phyloP scores from a whole-genome alignment of 2,888 invertebrate genomes.

The Elmis aenea region DNA sequence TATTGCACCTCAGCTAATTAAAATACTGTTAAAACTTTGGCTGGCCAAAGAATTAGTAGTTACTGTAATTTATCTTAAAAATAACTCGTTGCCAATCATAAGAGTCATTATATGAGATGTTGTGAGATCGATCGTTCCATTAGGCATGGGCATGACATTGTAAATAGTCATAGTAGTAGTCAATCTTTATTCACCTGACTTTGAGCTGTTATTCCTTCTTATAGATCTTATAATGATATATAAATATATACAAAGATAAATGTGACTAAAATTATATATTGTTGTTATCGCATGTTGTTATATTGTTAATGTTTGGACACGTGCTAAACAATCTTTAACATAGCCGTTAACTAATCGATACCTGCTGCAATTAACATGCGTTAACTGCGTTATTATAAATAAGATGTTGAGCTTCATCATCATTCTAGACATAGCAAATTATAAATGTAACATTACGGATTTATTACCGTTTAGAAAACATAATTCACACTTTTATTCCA shows the following conservation, averaged over 20 bases:
- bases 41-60: conserved; percentile 14
- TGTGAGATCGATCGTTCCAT: conserved; percentile 1
- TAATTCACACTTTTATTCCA: too few species aligned
- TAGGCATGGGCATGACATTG: conserved; percentile 33
- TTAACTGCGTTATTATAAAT: conserved; percentile 18
- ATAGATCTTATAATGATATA: conserved; percentile 32
- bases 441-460: too few species aligned
- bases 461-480: too few species aligned
- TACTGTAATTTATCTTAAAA: conserved; percentile 2
- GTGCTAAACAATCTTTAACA: conserved; percentile 34
- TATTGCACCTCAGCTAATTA: too few species aligned
- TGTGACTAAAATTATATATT: conserved; percentile 40
- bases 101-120: too few species aligned
- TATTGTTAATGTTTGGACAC: conserved; percentile 47
- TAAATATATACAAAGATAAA: conserved; percentile 30
- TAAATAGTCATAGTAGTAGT: conserved; percentile 39
- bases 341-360: conserved; percentile 36
- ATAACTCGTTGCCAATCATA: conserved; percentile 32
- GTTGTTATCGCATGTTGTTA: conserved; percentile 50
- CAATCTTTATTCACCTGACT: conserved; percentile 32
- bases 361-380: conserved; percentile 21
- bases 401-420: too few species aligned
- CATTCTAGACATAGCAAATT: conserved; percentile 6
- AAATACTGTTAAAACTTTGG: conserved; percentile 14
- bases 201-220: conserved; percentile 39